Evolutionary conservation across 2,888 invertebrate genomes (phyloP).

Genomic region (Pristionchus arcanus): DNA sequence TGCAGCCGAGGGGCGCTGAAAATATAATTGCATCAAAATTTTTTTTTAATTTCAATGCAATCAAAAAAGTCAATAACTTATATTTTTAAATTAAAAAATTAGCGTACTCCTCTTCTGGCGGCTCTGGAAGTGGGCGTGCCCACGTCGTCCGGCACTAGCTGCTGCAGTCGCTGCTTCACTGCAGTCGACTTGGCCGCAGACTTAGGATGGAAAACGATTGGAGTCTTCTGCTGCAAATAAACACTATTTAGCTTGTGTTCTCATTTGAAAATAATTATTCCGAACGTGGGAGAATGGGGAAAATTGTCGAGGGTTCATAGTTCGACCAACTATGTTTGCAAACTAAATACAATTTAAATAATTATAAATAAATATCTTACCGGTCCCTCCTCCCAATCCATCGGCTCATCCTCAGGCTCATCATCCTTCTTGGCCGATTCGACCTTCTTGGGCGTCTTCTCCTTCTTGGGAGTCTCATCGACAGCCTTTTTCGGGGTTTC

Average conservation of each 20-base stretch:
- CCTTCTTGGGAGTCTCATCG: not conserved
- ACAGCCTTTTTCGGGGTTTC: not conserved
- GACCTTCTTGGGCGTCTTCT: not conserved
- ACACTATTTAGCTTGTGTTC: no score
- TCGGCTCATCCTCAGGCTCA: constrained; percentile 3
- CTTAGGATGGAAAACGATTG: constrained; percentile 36
- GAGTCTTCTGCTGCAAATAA: constrained; percentile 43
- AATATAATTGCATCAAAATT: no score
- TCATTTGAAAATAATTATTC: no score
- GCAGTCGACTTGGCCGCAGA: constrained; percentile 35
- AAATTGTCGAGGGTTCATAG: no score
- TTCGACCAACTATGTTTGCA: no score
- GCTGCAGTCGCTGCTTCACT: not conserved
- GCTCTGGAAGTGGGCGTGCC: not conserved
- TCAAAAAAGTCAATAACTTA: not conserved
- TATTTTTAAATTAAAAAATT: not conserved
- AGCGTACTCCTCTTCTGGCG: not conserved
- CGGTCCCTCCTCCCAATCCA: constrained; percentile 54
- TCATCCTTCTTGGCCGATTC: not conserved
- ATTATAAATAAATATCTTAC: not conserved
- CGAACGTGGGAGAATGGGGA: no score
- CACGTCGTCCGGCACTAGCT: not conserved
- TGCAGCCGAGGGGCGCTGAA: constrained; percentile 1
- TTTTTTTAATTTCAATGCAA: not conserved
- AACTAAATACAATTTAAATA: no score